Conservation (phyloP, 2,888 invertebrate genomes). For the Drosophila helvetica region DNA sequence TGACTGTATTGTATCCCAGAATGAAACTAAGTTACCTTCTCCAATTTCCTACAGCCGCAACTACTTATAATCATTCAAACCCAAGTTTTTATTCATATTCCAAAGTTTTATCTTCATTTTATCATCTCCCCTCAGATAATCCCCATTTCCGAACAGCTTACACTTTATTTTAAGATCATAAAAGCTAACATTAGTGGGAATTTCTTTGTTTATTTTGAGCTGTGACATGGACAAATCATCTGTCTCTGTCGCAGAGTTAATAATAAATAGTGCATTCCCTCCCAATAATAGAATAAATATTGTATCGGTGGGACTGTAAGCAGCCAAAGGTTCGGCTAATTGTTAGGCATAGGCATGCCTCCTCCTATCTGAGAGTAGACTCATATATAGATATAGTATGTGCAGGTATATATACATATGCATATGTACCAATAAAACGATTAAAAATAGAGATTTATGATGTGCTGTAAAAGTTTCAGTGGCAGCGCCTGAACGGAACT, state of each 20-base stretch:
- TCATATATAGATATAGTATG: neutral
- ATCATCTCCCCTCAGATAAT: neutral
- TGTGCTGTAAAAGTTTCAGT: slow-evolving; percentile 19
- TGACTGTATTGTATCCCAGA: too few relatives aligned
- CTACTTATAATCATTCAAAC: neutral
- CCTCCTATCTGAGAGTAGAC: neutral
- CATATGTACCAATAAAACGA: slow-evolving; percentile 12
- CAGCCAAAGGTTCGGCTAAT: neutral
- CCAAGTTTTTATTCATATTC: neutral
- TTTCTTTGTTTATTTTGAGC: slow-evolving; percentile 19
- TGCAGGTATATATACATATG: too few relatives aligned
- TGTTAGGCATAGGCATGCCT: slow-evolving; percentile 6
- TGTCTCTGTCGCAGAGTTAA: slow-evolving; percentile 51
- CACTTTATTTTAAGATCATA: slow-evolving; percentile 20
- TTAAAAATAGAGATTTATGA: slow-evolving; percentile 25
- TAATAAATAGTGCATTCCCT: slow-evolving; percentile 17
- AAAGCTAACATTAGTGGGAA: slow-evolving; percentile 10
- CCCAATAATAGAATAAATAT: slow-evolving; percentile 11
- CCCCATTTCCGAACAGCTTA: neutral
- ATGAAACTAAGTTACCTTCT: neutral
- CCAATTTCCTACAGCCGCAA: too few relatives aligned
- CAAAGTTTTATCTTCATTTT: neutral
- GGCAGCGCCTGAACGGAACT: slow-evolving; percentile 10
- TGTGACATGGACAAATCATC: slow-evolving; percentile 57
- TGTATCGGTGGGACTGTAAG: neutral